Conservation (phyloP, 2,888 invertebrate genomes). For the Agrotis exclamationis region DNA sequence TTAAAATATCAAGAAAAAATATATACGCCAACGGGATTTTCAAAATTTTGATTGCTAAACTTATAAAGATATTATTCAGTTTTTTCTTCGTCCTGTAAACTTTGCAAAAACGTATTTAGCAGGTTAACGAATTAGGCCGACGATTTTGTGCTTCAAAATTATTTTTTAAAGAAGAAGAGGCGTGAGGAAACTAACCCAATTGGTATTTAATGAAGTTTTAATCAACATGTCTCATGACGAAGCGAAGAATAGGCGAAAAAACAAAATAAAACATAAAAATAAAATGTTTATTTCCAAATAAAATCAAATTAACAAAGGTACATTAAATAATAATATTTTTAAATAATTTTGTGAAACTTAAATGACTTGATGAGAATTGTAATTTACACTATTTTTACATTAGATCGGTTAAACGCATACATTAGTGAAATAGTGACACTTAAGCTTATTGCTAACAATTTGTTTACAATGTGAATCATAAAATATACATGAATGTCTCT, state of each 20-base stretch:
- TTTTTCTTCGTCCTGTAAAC: no score
- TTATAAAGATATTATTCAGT: no score
- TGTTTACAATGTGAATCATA: conserved; percentile 55
- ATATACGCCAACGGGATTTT: no score
- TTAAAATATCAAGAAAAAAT: no score
- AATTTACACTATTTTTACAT: conserved; percentile 36
- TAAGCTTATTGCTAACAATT: conserved; percentile 64
- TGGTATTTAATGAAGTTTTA: not conserved
- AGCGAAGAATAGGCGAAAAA: not conserved
- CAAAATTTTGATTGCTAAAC: no score
- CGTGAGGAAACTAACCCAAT: not conserved
- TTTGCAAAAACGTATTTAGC: no score
- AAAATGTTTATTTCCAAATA: conserved; percentile 67
- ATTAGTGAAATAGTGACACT: conserved; percentile 55
- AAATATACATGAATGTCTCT: conserved; percentile 56
- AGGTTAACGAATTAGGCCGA: no score
- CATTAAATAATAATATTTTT: conserved; percentile 51
- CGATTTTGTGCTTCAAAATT: no score
- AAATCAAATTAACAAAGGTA: conserved; percentile 68
- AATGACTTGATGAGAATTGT: conserved; percentile 50
- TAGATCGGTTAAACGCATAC: conserved; percentile 29
- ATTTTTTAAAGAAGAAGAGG: no score
- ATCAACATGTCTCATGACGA: not conserved
- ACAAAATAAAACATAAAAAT: conserved; percentile 55
- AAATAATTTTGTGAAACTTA: conserved; percentile 54